phyloP scores from a whole-genome alignment of 1,140 invertebrate species.

The Drosophila yakuba region DNA sequence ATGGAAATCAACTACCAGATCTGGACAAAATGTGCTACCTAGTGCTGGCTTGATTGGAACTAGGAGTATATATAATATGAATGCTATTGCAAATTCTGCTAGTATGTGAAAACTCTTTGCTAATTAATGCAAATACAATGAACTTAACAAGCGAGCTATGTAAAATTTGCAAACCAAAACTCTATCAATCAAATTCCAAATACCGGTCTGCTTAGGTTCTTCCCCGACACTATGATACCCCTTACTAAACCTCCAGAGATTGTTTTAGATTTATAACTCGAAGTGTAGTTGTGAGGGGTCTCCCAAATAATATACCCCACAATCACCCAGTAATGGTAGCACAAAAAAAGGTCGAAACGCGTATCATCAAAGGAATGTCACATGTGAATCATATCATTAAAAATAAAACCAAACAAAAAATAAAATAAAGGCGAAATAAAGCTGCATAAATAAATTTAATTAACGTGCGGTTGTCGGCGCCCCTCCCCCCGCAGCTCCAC shows the following conservation, averaged over 20 bases:
- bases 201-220: too few relatives aligned
- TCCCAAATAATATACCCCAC: background rate
- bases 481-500: conserved; percentile 5
- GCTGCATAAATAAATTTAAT: conserved; percentile 80
- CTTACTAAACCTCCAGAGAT: too few relatives aligned
- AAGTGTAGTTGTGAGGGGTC: too few relatives aligned
- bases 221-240: too few relatives aligned
- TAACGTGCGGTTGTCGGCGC: conserved; percentile 63
- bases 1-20: conserved; percentile 2
- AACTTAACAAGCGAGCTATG: background rate
- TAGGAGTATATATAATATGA: background rate
- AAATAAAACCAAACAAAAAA: conserved; percentile 59
- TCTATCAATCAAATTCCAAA: background rate
- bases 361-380: conserved; percentile 68
- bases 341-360: conserved; percentile 16
- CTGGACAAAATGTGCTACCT: background rate
- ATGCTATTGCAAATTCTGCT: too few relatives aligned
- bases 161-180: background rate
- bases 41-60: too few relatives aligned
- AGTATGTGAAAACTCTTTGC: too few relatives aligned
- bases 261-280: too few relatives aligned
- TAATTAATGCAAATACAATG: too few relatives aligned
- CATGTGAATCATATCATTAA: conserved; percentile 79
- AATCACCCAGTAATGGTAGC: background rate
- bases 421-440: conserved; percentile 61